phyloP scores from a whole-genome alignment of 2,797 vertebrate genomes.

The Ambastaia sidthimunki region DNA sequence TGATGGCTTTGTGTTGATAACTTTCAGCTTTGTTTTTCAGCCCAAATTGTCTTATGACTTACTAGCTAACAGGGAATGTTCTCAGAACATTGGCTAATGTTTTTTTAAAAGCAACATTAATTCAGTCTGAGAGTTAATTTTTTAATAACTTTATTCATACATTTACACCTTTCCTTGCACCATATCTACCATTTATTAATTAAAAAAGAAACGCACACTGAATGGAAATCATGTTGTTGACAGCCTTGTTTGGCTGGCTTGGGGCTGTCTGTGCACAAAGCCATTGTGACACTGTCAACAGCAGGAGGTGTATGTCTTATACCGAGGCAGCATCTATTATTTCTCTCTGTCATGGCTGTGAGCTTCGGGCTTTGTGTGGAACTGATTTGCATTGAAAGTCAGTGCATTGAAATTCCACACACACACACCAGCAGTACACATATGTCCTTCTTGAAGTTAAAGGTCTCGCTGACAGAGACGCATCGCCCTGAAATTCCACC shows the following conservation, averaged over 20 bases:
- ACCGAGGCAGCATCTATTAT: slow-evolving; percentile 65
- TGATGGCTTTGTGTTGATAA: too few species aligned
- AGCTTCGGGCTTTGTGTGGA: slow-evolving; percentile 66
- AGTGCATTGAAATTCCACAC: slow-evolving; percentile 75
- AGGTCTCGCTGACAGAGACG: slow-evolving; percentile 63
- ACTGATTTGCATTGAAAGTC: slow-evolving; percentile 74
- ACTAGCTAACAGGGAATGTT: too few species aligned
- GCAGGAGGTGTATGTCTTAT: slow-evolving; percentile 59
- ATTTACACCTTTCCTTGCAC: neutral
- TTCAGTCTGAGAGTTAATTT: neutral
- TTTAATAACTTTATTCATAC: neutral
- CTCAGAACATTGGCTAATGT: too few species aligned
- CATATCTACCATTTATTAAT: neutral
- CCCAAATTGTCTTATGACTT: too few species aligned
- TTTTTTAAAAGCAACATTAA: slow-evolving; percentile 18
- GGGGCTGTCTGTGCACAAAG: slow-evolving; percentile 64
- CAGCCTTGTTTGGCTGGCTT: slow-evolving; percentile 67
- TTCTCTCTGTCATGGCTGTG: slow-evolving; percentile 65
- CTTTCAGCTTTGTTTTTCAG: too few species aligned
- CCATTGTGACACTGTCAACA: slow-evolving; percentile 68
- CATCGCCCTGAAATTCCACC: slow-evolving; percentile 21
- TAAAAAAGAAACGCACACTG: slow-evolving; percentile 20
- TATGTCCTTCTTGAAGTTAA: slow-evolving; percentile 72
- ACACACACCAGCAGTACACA: slow-evolving; percentile 65
- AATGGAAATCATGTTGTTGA: slow-evolving; percentile 57